A percentile compares a stretch with the other conserved stretches of the same genome.
Conservation (phyloP, 2,113 vertebrate species). For the Zeus faber region DNA sequence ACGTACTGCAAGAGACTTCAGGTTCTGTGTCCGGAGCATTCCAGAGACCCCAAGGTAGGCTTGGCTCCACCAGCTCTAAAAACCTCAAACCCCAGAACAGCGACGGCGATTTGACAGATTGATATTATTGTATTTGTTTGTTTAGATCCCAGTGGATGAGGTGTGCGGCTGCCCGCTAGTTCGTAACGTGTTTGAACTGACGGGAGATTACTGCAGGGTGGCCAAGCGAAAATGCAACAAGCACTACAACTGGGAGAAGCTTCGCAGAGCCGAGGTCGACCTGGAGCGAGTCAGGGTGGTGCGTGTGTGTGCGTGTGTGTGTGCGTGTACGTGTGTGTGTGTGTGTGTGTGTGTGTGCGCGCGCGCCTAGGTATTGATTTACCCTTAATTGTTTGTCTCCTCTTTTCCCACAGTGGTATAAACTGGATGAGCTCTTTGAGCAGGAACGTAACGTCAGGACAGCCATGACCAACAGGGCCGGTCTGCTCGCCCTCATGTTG, state of each 20-base stretch:
- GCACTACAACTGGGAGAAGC: constrained; percentile 94
- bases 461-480: constrained; percentile 92
- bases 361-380: background rate
- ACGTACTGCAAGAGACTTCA: constrained; percentile 93
- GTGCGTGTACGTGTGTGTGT: too few species aligned
- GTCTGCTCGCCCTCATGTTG: constrained; percentile 88
- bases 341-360: too few species aligned
- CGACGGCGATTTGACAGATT: background rate
- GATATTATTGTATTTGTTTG: background rate
- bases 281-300: constrained; percentile 91
- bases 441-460: constrained; percentile 91
- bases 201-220: constrained; percentile 86
- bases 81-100: background rate
- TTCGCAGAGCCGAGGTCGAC: constrained; percentile 89
- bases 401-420: constrained; percentile 82
- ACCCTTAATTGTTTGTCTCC: background rate
- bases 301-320: too few species aligned
- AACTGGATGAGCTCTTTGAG: constrained; percentile 91
- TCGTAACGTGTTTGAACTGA: constrained; percentile 87
- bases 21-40: constrained; percentile 92
- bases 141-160: constrained; percentile 83
- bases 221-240: constrained; percentile 90
- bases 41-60: constrained; percentile 89
- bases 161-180: constrained; percentile 91
- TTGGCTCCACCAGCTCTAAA: background rate